Base-by-base conservation (phyloP, 2,113 vertebrate genomes). In the Rallus limicola region DNA sequence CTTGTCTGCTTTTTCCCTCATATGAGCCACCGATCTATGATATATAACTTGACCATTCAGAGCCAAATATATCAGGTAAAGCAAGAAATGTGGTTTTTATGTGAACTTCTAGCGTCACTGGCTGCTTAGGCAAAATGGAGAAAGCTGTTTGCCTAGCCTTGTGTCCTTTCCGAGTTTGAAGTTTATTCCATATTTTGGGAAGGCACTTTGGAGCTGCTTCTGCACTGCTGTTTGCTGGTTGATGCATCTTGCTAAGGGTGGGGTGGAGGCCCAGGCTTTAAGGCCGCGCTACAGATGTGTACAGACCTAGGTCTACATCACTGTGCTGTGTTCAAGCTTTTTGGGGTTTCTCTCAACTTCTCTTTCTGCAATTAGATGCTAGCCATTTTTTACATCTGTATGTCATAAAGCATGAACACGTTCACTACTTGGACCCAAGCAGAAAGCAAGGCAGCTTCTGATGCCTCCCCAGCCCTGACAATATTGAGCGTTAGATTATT, bases 141-240 rank as follows among this genome's bases (percentile, higher is more conserved):
- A 38, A 65, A 50, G 28, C 19, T 44, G 14, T 55, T 78, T 78
- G 23, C 14, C 19, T 1, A 1, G 26, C 26, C 31, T 68, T 59
- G 20, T 25, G 28, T 40, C 56, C 33, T 80, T 69, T 46, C 34
- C 48, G 58, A 31, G 36, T 52, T 11, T 56, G 72, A 75, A 24
- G 55, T 42, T 80, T 56, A 12, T 42, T 74, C 19, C 1, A 1
- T 63, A 48, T 48, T 59, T 44, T 75, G 42, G 36, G 56, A 33
- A 0, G 3, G 29, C 20, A 31, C 25, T 55, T 86, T 1, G 2
- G 16, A 60, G 46, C 38, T 60, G 21, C 14, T 23, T 52, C 3
- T 68, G 26, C 44, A 25, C 42, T 13, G 25, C 8, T 0, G 0
- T 55, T 62, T 55, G 46, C 29, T 68, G 60, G 13, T 29, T 56